These are phyloP conservation scores for Procavia capensis DNA, from an alignment of 2,113 vertebrate species.

Conservation along the genomic window DNA sequence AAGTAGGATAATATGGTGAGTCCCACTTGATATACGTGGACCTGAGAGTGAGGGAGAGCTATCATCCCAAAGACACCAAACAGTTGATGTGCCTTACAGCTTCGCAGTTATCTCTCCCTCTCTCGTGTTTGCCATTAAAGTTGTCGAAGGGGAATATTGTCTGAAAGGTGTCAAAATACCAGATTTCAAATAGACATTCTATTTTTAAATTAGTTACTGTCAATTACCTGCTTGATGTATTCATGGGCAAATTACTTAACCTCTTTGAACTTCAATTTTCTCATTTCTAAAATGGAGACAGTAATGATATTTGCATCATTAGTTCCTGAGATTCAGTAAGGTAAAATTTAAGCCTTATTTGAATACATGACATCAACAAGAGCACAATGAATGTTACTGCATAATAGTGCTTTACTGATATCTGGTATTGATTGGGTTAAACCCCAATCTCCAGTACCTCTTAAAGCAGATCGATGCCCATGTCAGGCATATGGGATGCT, in stretches of 20 bases:
- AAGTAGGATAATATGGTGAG: not conserved
- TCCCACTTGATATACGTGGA: not conserved
- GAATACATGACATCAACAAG: not conserved
- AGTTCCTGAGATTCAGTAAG: not conserved
- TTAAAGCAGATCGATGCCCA: not conserved
- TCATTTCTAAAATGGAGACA: not conserved
- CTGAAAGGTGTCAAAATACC: not conserved
- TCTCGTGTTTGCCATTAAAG: not conserved
- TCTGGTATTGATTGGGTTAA: not conserved
- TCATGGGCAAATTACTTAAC: not conserved
- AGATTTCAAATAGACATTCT: conserved; percentile 11
- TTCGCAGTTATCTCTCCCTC: not conserved
- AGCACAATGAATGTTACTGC: not conserved
- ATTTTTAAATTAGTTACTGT: not conserved
- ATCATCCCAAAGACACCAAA: not conserved
- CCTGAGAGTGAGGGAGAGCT: not conserved
- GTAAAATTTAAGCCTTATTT: not conserved
- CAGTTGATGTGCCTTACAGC: not conserved
- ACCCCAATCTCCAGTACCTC: not conserved
- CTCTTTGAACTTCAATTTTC: not conserved
- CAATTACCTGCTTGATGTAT: not conserved
- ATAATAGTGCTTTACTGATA: not conserved
- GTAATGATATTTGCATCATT: not conserved
- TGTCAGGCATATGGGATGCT: fast-evolving
- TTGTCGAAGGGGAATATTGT: not conserved